Conservation (phyloP, 2,888 invertebrate species). For the Lathronympha strigana region DNA sequence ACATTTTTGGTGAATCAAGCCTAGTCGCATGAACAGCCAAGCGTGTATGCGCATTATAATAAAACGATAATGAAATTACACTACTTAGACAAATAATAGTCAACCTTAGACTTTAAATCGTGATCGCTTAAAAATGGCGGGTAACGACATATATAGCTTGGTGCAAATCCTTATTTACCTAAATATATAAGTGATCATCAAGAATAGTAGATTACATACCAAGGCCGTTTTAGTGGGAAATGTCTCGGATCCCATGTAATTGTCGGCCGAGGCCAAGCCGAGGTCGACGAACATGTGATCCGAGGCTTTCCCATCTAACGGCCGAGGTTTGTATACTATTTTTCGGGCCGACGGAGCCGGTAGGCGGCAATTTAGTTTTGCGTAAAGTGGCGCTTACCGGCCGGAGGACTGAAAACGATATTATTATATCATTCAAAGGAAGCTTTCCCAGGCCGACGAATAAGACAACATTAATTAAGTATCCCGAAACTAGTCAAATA, state of each 20-base stretch:
- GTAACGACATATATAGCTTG: conserved; percentile 5
- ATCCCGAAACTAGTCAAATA: not conserved
- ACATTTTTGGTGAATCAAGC: conserved; percentile 9
- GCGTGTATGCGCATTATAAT: conserved; percentile 4
- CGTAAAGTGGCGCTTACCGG: too few relatives aligned
- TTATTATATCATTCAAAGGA: not conserved
- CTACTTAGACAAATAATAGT: conserved; percentile 26
- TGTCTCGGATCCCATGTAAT: too few relatives aligned
- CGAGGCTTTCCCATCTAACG: too few relatives aligned
- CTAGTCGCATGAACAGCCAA: conserved; percentile 10
- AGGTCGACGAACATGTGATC: too few relatives aligned
- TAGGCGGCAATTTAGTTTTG: too few relatives aligned
- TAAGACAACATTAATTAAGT: not conserved
- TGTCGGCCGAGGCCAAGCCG: too few relatives aligned
- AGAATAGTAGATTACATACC: too few relatives aligned
- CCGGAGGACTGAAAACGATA: too few relatives aligned
- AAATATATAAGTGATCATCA: not conserved
- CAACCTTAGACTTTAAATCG: conserved; percentile 26
- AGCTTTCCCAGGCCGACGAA: not conserved
- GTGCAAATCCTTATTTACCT: conserved; percentile 19
- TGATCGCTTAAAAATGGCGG: conserved; percentile 27
- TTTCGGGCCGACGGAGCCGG: too few relatives aligned
- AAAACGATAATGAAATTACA: conserved; percentile 13
- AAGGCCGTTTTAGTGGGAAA: too few relatives aligned
- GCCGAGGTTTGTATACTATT: too few relatives aligned